These are phyloP conservation scores for Neocloeon triangulifer DNA, from an alignment of 1,140 invertebrate species.

Conservation along the genomic window DNA sequence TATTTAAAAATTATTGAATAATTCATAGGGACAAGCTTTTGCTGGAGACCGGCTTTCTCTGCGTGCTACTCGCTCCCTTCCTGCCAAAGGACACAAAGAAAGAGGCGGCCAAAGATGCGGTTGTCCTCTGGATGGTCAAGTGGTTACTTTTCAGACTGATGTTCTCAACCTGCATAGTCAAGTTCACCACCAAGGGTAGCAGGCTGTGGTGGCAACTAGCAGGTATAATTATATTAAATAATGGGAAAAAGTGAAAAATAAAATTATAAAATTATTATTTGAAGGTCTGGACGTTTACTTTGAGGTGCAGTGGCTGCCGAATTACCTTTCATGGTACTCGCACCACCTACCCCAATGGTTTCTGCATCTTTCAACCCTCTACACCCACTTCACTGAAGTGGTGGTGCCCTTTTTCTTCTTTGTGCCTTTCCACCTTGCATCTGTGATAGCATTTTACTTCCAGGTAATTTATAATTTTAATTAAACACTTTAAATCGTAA, in stretches of 20 bases:
- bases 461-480: too few species aligned
- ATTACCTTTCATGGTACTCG: conserved; percentile 41
- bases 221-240: too few species aligned
- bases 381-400: conserved; percentile 41
- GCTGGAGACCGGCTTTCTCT: conserved; percentile 51
- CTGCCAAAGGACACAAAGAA: too few species aligned
- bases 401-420: conserved; percentile 57
- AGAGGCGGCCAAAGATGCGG: too few species aligned
- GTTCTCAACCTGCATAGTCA: conserved; percentile 52
- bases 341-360: conserved; percentile 43
- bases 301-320: conserved; percentile 51
- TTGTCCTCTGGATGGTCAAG: conserved; percentile 44
- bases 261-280: too few species aligned
- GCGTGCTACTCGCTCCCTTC: conserved; percentile 44
- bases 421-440: conserved; percentile 37
- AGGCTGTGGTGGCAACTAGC: conserved; percentile 62
- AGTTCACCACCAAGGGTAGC: conserved; percentile 49
- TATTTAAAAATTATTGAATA: too few species aligned
- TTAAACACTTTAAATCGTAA: too few species aligned
- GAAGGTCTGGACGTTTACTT: conserved; percentile 52
- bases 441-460: conserved; percentile 36
- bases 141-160: conserved; percentile 61
- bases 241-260: too few species aligned
- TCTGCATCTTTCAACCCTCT: conserved; percentile 34
- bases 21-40: conserved; percentile 58